phyloP scores from a whole-genome alignment of 1,140 invertebrate genomes.

The Lamellibrachia luymesi region DNA sequence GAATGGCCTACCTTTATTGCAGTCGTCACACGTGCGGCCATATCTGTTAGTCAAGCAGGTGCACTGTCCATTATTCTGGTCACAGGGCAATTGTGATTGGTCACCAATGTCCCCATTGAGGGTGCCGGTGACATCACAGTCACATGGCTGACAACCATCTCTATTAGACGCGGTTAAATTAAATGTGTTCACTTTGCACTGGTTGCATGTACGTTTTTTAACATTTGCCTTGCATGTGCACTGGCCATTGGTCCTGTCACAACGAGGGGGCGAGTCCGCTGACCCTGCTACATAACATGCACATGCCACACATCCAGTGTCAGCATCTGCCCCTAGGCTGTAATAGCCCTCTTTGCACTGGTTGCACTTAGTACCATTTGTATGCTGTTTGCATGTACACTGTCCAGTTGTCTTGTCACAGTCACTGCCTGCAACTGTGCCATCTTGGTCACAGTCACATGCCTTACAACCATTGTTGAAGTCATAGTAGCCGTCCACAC shows the following conservation, averaged over 20 bases:
- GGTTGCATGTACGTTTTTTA: conserved; percentile 78
- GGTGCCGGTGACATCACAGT: conserved; percentile 50
- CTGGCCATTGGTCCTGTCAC: conserved; percentile 82
- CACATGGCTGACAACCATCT: conserved; percentile 76
- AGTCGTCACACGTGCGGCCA: conserved; percentile 90
- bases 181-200: conserved; percentile 86
- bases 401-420: conserved; percentile 64
- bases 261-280: conserved; percentile 69
- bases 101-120: conserved; percentile 28
- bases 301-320: conserved; percentile 74
- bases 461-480: conserved; percentile 70
- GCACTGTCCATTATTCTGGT: conserved; percentile 83
- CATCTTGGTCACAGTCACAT: conserved; percentile 77
- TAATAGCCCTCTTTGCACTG: conserved; percentile 74
- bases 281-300: conserved; percentile 66
- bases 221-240: conserved; percentile 71
- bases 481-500: conserved; percentile 61
- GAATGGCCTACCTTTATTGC: conserved; percentile 71
- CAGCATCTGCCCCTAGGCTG: conserved; percentile 78
- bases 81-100: conserved; percentile 61
- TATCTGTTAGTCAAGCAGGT: conserved; percentile 86
- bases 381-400: conserved; percentile 60
- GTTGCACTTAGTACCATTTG: conserved; percentile 59
- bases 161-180: conserved; percentile 68
- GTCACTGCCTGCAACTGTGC: conserved; percentile 63